A percentile compares a stretch with the other conserved stretches of the same genome.
phyloP scores from a whole-genome alignment of 2,113 vertebrate genomes.

The Phylloscopus whistleri region DNA sequence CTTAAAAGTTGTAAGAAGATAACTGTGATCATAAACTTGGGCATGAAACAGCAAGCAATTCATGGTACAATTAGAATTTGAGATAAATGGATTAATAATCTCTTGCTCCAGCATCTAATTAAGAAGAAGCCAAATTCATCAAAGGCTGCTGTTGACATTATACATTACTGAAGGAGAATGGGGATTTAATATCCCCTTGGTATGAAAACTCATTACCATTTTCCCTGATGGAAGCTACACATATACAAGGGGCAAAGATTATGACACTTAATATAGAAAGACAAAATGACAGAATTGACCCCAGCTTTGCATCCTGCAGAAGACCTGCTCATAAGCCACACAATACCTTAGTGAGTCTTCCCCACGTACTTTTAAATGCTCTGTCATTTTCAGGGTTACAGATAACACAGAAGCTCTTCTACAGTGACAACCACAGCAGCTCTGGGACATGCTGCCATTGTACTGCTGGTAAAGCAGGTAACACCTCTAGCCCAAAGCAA shows the following conservation, averaged over 20 bases:
- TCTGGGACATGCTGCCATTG: not conserved
- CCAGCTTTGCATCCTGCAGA: not conserved
- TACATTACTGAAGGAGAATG: not conserved
- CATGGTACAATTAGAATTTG: not conserved
- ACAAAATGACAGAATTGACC: not conserved
- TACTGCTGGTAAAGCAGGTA: not conserved
- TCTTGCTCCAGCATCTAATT: constrained; percentile 7
- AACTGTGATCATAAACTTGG: not conserved
- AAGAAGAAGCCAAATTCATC: constrained; percentile 8
- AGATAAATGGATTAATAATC: constrained; percentile 45
- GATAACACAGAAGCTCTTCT: not conserved
- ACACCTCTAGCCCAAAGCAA: not conserved
- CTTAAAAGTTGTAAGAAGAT: not conserved
- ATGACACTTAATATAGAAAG: not conserved
- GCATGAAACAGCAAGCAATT: not conserved
- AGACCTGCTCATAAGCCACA: not conserved
- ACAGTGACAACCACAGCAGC: not conserved
- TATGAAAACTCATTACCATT: not conserved
- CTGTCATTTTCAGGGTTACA: not conserved
- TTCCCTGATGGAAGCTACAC: not conserved
- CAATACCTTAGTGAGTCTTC: not conserved
- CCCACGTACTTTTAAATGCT: not conserved
- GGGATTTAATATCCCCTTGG: not conserved
- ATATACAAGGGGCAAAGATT: not conserved
- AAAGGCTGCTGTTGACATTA: constrained; percentile 39